A percentile compares a stretch with the other conserved stretches of the same genome.
phyloP scores from a whole-genome alignment of 1,140 invertebrate species.

The Pseudobourletiella spinata region DNA sequence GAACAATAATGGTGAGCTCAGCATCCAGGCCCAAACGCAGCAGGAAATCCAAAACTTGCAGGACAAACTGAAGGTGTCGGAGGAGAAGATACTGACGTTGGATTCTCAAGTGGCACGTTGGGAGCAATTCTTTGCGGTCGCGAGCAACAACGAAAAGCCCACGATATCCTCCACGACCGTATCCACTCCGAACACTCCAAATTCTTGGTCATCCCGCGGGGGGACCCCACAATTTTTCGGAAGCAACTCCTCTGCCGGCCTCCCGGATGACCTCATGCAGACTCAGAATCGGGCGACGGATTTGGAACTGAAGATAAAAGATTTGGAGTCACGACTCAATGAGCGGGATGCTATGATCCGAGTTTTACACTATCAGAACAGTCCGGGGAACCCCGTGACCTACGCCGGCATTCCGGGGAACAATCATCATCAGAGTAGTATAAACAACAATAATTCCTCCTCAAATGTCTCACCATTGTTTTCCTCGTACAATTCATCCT shows the following conservation, averaged over 20 bases:
- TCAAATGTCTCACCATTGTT: background rate
- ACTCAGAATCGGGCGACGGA: conserved; percentile 74
- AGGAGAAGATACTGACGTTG: conserved; percentile 30
- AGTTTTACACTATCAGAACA: conserved; percentile 67
- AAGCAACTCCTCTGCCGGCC: conserved; percentile 8
- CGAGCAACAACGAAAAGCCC: conserved; percentile 41
- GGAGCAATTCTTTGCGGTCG: conserved; percentile 60
- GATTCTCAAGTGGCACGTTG: conserved; percentile 27
- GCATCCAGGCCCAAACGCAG: background rate
- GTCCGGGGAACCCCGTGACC: conserved; percentile 23
- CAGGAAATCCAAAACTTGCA: conserved; percentile 29
- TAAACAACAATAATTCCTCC: background rate
- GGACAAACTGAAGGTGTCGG: conserved; percentile 30
- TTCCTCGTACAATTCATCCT: conserved; percentile 8
- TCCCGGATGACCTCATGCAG: conserved; percentile 67
- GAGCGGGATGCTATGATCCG: conserved; percentile 84
- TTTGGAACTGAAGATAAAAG: conserved; percentile 74
- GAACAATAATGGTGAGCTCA: background rate
- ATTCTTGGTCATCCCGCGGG: conserved; percentile 34
- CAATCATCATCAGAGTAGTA: no score
- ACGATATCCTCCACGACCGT: background rate
- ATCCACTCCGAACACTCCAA: conserved; percentile 33
- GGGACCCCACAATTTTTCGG: conserved; percentile 33
- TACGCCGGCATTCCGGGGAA: background rate
- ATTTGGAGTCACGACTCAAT: conserved; percentile 75